phyloP scores from a whole-genome alignment of 2,888 invertebrate species.

The Rotaria sp. region DNA sequence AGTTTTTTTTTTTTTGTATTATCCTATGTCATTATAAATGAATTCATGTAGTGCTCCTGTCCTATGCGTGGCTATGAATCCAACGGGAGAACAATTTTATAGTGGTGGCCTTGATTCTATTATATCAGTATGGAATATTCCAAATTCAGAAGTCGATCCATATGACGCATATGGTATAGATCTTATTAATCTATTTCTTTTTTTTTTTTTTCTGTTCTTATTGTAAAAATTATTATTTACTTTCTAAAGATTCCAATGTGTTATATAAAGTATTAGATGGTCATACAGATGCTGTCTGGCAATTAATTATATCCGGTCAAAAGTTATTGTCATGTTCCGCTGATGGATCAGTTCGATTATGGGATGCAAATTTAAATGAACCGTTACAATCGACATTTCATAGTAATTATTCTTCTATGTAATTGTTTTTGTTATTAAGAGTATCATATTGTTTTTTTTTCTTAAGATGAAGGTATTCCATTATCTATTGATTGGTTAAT shows the following conservation, averaged over 20 bases:
- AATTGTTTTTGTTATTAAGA: too few relatives aligned
- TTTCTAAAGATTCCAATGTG: conserved; percentile 69
- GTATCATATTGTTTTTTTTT: conserved; percentile 40
- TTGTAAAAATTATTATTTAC: too few relatives aligned
- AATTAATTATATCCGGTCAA: conserved; percentile 64
- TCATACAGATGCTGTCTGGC: conserved; percentile 94
- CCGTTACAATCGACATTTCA: conserved; percentile 20
- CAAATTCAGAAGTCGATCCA: conserved; percentile 78
- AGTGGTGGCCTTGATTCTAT: conserved; percentile 87
- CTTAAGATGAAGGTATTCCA: conserved; percentile 70
- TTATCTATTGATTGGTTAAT: conserved; percentile 91
- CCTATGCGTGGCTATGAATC: conserved; percentile 82
- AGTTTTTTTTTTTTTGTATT: too few relatives aligned
- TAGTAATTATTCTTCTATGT: background rate
- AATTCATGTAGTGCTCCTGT: conserved; percentile 70
- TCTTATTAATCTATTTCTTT: too few relatives aligned
- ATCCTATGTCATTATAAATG: too few relatives aligned
- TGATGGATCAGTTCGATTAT: conserved; percentile 84
- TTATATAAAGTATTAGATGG: conserved; percentile 73
- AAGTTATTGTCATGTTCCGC: conserved; percentile 63
- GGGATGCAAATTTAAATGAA: conserved; percentile 58
- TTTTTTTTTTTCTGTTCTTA: conserved; percentile 41
- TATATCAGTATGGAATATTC: conserved; percentile 91
- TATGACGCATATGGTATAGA: conserved; percentile 76
- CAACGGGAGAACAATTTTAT: conserved; percentile 84